Conservation (phyloP, 2,113 vertebrate species). For the Pandion haliaetus region DNA sequence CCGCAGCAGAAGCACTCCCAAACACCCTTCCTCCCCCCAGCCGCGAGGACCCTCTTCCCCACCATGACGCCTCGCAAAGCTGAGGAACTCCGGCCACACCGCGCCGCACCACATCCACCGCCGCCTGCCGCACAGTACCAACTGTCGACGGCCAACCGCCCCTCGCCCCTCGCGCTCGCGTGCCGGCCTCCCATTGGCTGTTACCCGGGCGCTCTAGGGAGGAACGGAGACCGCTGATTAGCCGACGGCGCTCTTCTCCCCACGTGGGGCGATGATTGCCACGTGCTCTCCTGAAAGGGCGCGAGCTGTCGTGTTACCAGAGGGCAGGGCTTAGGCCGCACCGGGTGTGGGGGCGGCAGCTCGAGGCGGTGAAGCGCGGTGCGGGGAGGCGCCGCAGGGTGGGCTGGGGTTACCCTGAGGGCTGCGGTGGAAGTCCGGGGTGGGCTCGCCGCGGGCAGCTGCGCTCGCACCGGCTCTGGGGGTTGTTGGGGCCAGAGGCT, state of each 20-base stretch:
- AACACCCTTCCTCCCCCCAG: not conserved
- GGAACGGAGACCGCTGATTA: not conserved
- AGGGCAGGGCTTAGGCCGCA: accelerated
- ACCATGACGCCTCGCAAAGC: not conserved
- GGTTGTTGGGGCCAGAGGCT: too few species aligned
- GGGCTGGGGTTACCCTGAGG: accelerated
- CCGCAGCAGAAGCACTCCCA: not conserved
- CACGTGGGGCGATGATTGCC: not conserved
- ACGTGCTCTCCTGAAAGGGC: not conserved
- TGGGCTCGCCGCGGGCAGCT: not conserved
- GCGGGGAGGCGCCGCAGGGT: accelerated
- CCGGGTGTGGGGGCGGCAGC: accelerated
- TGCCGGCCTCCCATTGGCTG: not conserved
- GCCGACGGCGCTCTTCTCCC: not conserved
- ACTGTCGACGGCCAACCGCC: not conserved
- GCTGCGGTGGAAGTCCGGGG: not conserved
- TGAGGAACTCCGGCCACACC: not conserved
- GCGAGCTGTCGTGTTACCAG: accelerated
- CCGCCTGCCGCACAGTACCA: not conserved
- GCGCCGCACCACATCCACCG: accelerated
- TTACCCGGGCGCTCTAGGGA: too few species aligned
- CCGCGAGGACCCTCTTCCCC: not conserved
- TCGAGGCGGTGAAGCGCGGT: not conserved
- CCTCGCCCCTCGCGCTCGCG: not conserved
- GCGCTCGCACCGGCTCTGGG: too few species aligned